Evolutionary conservation across 2,888 invertebrate genomes (phyloP).

Genomic region (Drosophila longiperda): DNA sequence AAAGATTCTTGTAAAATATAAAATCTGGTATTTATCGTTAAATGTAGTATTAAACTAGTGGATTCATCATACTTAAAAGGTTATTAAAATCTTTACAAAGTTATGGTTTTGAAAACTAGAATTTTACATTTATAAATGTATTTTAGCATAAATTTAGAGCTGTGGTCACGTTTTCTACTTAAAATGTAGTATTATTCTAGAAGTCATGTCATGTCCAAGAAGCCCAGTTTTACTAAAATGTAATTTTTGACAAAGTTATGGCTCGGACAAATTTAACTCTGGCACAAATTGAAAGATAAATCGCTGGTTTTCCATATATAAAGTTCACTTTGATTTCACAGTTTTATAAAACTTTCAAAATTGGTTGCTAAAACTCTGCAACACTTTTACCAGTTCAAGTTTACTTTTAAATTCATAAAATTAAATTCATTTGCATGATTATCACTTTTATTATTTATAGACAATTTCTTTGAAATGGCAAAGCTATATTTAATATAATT

Average conservation of each 20-base stretch:
- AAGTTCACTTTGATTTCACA: background rate
- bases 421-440: background rate
- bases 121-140: too few relatives aligned
- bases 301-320: background rate
- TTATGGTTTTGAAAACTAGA: background rate
- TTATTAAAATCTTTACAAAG: background rate
- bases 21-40: background rate
- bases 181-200: background rate
- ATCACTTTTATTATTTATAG: background rate
- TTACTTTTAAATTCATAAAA: background rate
- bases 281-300: background rate
- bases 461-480: background rate
- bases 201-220: background rate
- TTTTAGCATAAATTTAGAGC: too few relatives aligned
- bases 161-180: background rate
- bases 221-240: background rate
- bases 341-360: background rate
- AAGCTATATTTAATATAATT: constrained; percentile 17
- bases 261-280: background rate
- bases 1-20: background rate
- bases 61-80: background rate
- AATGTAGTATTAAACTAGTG: background rate
- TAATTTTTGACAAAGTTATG: background rate
- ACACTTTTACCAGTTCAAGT: too few relatives aligned
- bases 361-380: background rate